A percentile compares a stretch with the other conserved stretches of the same genome.
phyloP scores from a whole-genome alignment of 2,797 vertebrate species.

The Oreonectes daqikongensis region DNA sequence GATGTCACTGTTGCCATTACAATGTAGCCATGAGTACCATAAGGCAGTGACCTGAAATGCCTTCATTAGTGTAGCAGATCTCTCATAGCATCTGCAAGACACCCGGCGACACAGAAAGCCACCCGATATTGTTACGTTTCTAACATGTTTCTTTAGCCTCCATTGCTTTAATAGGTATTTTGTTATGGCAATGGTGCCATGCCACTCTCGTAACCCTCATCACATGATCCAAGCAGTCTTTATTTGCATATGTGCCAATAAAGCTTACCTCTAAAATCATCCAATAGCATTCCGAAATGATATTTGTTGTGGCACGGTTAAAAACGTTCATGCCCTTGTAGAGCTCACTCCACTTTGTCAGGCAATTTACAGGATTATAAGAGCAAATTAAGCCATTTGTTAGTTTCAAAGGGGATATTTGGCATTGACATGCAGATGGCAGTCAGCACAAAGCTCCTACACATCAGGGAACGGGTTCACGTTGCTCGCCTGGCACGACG shows the following conservation, averaged over 20 bases:
- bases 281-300: constrained; percentile 5
- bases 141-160: constrained; percentile 4
- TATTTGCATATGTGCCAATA: not conserved
- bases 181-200: constrained; percentile 52
- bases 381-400: constrained; percentile 40
- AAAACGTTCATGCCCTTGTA: not conserved
- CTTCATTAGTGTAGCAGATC: not conserved
- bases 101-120: not conserved
- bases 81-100: not conserved
- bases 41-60: constrained; percentile 1
- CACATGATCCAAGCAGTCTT: constrained; percentile 8
- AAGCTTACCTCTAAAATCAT: constrained; percentile 1
- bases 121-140: constrained; percentile 24
- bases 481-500: constrained; percentile 67
- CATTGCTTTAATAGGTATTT: not conserved
- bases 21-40: constrained; percentile 47
- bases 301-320: constrained; percentile 7
- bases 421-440: constrained; percentile 54
- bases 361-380: constrained; percentile 33
- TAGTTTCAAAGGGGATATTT: constrained; percentile 25
- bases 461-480: constrained; percentile 66
- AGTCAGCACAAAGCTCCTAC: constrained; percentile 47
- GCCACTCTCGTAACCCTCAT: constrained; percentile 7
- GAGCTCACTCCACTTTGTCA: constrained; percentile 14
- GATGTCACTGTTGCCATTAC: constrained; percentile 67